These are phyloP conservation scores for Mormyrus proboscirostris DNA, from an alignment of 2,797 vertebrate species.

Conservation along the genomic window DNA sequence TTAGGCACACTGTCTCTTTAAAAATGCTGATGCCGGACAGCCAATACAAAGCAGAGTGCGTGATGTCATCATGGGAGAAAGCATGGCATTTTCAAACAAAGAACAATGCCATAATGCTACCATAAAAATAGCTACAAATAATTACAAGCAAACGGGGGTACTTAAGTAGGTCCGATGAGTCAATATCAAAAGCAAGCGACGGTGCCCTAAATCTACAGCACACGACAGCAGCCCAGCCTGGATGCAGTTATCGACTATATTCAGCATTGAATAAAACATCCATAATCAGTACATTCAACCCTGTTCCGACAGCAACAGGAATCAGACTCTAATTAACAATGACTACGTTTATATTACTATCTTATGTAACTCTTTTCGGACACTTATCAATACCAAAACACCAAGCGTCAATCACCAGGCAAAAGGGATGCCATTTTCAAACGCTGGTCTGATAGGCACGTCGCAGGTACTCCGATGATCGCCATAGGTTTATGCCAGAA, in stretches of 20 bases:
- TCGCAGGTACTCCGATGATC: not conserved
- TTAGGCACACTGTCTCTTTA: slow-evolving; percentile 63
- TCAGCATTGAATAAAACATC: not conserved
- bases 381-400: not conserved
- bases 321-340: not conserved
- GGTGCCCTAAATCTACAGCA: not conserved
- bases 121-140: slow-evolving; percentile 31
- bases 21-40: slow-evolving; percentile 42
- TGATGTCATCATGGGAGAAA: slow-evolving; percentile 89
- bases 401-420: not conserved
- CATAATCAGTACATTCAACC: not conserved
- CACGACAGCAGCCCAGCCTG: not conserved
- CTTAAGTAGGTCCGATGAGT: not conserved
- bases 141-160: not conserved
- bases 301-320: not conserved
- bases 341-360: not conserved
- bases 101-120: slow-evolving; percentile 77
- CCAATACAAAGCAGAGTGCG: slow-evolving; percentile 74
- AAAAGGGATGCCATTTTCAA: not conserved
- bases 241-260: not conserved
- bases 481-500: not conserved
- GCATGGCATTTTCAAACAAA: slow-evolving; percentile 95
- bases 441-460: not conserved
- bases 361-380: not conserved
- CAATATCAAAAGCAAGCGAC: not conserved